These are phyloP conservation scores for Drosophila glabriapex DNA, from an alignment of 2,888 invertebrate genomes.

Conservation along the genomic window DNA sequence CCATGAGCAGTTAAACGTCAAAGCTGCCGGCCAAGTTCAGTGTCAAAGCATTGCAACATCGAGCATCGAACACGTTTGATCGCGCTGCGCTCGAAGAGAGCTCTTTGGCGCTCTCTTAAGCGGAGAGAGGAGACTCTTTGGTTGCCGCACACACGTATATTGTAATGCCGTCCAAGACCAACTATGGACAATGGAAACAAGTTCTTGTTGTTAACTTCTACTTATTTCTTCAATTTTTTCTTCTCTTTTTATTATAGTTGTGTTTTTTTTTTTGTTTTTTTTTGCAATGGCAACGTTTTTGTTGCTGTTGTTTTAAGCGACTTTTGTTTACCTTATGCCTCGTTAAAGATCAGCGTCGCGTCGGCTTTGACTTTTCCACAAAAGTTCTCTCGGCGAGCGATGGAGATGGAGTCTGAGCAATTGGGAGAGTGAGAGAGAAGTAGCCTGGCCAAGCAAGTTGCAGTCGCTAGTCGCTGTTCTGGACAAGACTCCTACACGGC, in stretches of 20 bases:
- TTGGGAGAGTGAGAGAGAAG: constrained; percentile 1
- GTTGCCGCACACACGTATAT: constrained; percentile 16
- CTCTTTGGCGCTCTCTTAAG: constrained; percentile 55
- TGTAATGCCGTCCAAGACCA: constrained; percentile 52
- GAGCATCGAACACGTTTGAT: constrained; percentile 43
- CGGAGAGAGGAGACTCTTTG: constrained; percentile 21
- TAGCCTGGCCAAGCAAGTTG: constrained; percentile 69
- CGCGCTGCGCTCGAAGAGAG: constrained; percentile 19
- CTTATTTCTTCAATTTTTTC: constrained; percentile 21
- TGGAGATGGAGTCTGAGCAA: background rate
- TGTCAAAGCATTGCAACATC: constrained; percentile 63
- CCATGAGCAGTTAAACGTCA: constrained; percentile 1
- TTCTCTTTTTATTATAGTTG: constrained; percentile 18
- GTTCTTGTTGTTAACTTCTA: constrained; percentile 54
- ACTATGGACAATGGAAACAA: constrained; percentile 76
- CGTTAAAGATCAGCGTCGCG: constrained; percentile 61
- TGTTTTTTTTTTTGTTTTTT: constrained; percentile 22
- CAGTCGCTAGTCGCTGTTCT: constrained; percentile 56
- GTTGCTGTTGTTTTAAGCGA: constrained; percentile 62
- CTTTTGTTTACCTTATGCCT: constrained; percentile 77
- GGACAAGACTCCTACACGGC: constrained; percentile 45
- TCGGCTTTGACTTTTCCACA: constrained; percentile 34
- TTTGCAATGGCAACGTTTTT: constrained; percentile 37
- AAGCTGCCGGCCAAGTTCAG: constrained; percentile 60
- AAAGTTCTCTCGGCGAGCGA: constrained; percentile 25